These are phyloP conservation scores for Hypothenemus hampei DNA, from an alignment of 1,140 invertebrate species.

Conservation along the genomic window DNA sequence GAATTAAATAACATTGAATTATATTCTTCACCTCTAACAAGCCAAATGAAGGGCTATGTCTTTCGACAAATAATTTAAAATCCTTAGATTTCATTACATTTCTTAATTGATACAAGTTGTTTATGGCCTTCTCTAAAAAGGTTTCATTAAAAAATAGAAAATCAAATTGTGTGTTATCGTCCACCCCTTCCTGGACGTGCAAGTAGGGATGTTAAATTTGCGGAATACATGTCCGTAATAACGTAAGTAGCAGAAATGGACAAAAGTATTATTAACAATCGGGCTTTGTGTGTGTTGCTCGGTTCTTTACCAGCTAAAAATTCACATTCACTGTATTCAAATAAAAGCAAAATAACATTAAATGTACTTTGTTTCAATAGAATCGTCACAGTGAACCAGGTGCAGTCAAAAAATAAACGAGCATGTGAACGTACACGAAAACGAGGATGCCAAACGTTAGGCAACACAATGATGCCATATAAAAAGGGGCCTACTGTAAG, in stretches of 20 bases:
- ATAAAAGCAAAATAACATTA: neutral
- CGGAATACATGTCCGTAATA: constrained; percentile 67
- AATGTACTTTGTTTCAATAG: constrained; percentile 63
- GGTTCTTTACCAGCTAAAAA: constrained; percentile 51
- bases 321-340: constrained; percentile 1
- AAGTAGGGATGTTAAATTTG: constrained; percentile 63
- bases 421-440: constrained; percentile 42
- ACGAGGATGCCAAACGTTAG: constrained; percentile 48
- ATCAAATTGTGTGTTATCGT: no score
- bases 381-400: constrained; percentile 62
- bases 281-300: constrained; percentile 54
- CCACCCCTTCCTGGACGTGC: constrained; percentile 56
- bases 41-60: constrained; percentile 60
- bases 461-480: constrained; percentile 53
- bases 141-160: no score
- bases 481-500: constrained; percentile 53
- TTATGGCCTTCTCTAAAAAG: constrained; percentile 56
- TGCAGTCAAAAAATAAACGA: constrained; percentile 55
- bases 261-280: constrained; percentile 57
- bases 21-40: constrained; percentile 54
- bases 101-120: constrained; percentile 56
- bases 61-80: constrained; percentile 61
- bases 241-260: constrained; percentile 65
- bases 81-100: constrained; percentile 55
- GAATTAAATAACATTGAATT: no score